A percentile compares a stretch with the other conserved stretches of the same genome.
Evolutionary conservation across 2,797 vertebrate genomes (phyloP).

Genomic region (Philypnodon macrostomus): DNA sequence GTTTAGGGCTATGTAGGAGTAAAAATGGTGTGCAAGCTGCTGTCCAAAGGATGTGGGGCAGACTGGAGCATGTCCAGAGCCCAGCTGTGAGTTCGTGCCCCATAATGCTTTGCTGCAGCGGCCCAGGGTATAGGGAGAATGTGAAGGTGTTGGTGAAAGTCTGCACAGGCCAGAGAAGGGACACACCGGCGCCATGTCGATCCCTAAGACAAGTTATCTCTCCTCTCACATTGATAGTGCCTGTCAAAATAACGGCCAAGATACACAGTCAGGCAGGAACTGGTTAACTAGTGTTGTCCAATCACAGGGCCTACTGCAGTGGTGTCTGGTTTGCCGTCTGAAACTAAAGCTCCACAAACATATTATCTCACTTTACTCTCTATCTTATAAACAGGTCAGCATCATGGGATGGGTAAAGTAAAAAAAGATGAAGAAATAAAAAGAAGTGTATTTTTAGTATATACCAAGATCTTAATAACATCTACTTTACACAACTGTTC

Average conservation of each 20-base stretch:
- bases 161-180: conserved; percentile 72
- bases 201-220: conserved; percentile 82
- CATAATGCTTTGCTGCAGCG: conserved; percentile 56
- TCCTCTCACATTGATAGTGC: conserved; percentile 74
- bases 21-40: too few species aligned
- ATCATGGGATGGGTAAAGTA: too few species aligned
- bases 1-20: background rate
- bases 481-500: too few species aligned
- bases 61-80: conserved; percentile 67
- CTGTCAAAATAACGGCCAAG: conserved; percentile 83
- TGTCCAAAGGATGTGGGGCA: too few species aligned
- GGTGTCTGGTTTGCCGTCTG: conserved; percentile 35
- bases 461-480: too few species aligned
- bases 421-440: too few species aligned
- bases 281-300: conserved; percentile 70
- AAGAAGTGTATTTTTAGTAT: too few species aligned
- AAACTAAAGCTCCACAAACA: conserved; percentile 41
- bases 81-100: conserved; percentile 45
- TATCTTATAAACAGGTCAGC: conserved; percentile 3
- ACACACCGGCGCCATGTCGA: conserved; percentile 79
- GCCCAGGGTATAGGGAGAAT: conserved; percentile 20
- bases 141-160: conserved; percentile 56
- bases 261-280: conserved; percentile 77
- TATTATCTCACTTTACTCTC: conserved; percentile 25
- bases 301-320: conserved; percentile 31